Evolutionary conservation across 1,140 invertebrate genomes (phyloP).

Genomic region (Littorina saxatilis): DNA sequence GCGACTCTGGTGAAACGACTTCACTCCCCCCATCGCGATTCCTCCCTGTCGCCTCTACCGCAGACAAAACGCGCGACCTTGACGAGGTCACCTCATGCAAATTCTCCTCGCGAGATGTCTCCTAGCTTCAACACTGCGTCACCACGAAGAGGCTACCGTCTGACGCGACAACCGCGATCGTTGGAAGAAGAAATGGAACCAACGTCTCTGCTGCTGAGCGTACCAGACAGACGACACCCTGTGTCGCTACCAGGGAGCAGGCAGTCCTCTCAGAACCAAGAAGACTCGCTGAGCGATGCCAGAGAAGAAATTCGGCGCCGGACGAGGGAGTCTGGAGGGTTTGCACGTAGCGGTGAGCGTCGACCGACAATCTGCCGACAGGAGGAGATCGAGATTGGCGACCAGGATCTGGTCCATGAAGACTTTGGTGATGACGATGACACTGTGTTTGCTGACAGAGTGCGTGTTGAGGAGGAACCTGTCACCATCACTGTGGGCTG

Average conservation of each 20-base stretch:
- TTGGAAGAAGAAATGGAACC: no score
- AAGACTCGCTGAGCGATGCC: background rate
- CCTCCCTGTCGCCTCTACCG: background rate
- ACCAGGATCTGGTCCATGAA: conserved; percentile 21
- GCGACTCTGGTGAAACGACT: background rate
- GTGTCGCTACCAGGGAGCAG: background rate
- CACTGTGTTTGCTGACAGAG: background rate
- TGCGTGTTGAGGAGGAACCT: no score
- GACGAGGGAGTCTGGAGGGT: background rate
- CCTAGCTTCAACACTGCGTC: no score
- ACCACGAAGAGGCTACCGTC: no score
- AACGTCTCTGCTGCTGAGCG: background rate
- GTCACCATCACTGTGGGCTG: no score
- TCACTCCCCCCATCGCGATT: background rate
- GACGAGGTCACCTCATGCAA: conserved; percentile 1
- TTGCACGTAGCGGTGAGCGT: conserved; percentile 24
- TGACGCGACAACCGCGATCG: no score
- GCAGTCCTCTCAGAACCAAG: background rate
- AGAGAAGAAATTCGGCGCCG: background rate
- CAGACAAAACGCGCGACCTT: background rate
- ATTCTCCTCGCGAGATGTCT: background rate
- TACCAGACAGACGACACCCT: background rate
- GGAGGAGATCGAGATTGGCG: conserved; percentile 35
- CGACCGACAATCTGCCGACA: conserved; percentile 35
- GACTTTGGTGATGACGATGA: conserved; percentile 13